Conservation (phyloP, 30 jellyfish, hydroid and myxozoan species). For the Rhopilema esculentum region DNA sequence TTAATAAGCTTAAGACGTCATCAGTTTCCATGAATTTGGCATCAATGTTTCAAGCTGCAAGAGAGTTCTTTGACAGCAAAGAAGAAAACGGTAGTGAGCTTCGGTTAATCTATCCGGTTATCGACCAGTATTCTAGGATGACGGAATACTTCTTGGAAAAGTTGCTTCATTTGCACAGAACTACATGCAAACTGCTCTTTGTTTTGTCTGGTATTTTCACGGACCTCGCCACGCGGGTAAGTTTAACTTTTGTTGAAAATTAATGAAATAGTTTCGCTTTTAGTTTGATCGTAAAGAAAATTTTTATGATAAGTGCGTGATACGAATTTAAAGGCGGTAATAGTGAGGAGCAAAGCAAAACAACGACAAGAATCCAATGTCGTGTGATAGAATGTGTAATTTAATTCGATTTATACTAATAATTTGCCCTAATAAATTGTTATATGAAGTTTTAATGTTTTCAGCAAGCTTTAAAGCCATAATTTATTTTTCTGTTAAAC, state of each 20-base stretch:
- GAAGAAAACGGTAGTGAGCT: constrained; percentile 36
- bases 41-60: constrained; percentile 23
- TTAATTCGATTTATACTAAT: too few relatives aligned
- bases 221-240: constrained; percentile 84
- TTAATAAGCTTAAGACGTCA: constrained; percentile 17
- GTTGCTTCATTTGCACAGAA: constrained; percentile 67
- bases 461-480: too few relatives aligned
- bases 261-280: too few relatives aligned
- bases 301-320: too few relatives aligned
- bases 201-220: constrained; percentile 79
- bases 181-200: constrained; percentile 78
- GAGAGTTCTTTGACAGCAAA: constrained; percentile 1
- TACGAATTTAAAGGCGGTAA: too few relatives aligned
- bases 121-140: constrained; percentile 52
- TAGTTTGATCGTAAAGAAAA: too few relatives aligned
- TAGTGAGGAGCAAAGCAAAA: too few relatives aligned
- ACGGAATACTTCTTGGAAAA: constrained; percentile 56
- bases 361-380: too few relatives aligned
- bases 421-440: too few relatives aligned
- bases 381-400: too few relatives aligned
- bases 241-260: not conserved
- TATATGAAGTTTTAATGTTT: too few relatives aligned
- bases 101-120: constrained; percentile 26
- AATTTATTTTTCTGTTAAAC: too few relatives aligned
- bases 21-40: constrained; percentile 4